A percentile compares a stretch with the other conserved stretches of the same genome.
phyloP scores from a whole-genome alignment of 53 echinoderm and acorn worm species.

The Henricia sp. region DNA sequence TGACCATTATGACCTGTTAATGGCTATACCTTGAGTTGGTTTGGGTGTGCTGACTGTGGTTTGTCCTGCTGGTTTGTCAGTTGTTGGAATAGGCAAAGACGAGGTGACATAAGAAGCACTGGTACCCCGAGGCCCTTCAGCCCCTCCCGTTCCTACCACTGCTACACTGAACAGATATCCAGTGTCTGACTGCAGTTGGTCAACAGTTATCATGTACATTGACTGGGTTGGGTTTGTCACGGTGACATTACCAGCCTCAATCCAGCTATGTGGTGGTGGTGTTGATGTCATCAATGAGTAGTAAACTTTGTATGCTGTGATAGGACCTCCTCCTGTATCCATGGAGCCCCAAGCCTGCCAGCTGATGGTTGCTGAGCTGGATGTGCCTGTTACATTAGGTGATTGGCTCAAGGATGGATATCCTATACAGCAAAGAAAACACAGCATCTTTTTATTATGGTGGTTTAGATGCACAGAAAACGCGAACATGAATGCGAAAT shows the following conservation, averaged over 20 bases:
- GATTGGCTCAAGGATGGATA: background rate
- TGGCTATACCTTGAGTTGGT: background rate
- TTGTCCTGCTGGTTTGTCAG: background rate
- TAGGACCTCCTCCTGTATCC: slow-evolving; percentile 51
- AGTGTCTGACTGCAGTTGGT: slow-evolving; percentile 41
- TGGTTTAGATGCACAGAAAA: too few species aligned
- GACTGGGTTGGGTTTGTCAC: slow-evolving; percentile 26
- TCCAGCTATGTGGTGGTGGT: background rate
- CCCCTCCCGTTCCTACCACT: slow-evolving; percentile 62
- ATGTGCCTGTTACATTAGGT: background rate
- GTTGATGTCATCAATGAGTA: background rate
- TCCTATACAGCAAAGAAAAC: too few species aligned
- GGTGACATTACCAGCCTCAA: background rate
- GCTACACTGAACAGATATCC: too few species aligned
- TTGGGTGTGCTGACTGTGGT: background rate
- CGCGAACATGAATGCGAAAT: too few species aligned
- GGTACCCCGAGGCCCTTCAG: slow-evolving; percentile 62
- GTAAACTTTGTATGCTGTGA: slow-evolving; percentile 51
- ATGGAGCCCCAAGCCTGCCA: background rate
- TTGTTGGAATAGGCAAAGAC: background rate
- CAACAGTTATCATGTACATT: slow-evolving; percentile 2
- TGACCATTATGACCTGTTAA: too few species aligned
- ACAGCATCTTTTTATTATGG: too few species aligned
- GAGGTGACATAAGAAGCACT: background rate
- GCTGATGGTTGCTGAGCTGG: slow-evolving; percentile 6